Evolutionary conservation across 2,888 invertebrate genomes (phyloP).

Genomic region (Lasius fuliginosus): DNA sequence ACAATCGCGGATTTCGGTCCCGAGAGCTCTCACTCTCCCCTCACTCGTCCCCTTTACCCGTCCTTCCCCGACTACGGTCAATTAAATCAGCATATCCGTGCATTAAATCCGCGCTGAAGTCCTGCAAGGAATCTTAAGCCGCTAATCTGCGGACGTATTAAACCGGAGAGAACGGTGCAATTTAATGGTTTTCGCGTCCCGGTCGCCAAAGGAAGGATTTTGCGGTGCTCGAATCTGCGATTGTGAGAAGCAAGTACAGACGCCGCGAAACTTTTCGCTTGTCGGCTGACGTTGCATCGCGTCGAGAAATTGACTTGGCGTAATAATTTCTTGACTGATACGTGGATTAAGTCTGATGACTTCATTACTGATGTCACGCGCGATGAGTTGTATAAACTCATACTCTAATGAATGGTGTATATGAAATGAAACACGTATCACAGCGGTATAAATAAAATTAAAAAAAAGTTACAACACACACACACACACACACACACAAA

Average conservation of each 20-base stretch:
- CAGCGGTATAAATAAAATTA: not conserved
- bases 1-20: constrained; percentile 31
- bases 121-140: constrained; percentile 46
- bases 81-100: constrained; percentile 58
- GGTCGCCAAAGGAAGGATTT: not conserved
- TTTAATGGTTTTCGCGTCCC: constrained; percentile 33
- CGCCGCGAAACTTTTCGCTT: constrained; percentile 4
- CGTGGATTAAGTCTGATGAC: not conserved
- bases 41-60: not conserved
- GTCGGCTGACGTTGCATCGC: not conserved
- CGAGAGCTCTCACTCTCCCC: not conserved
- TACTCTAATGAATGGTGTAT: not conserved
- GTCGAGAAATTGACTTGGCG: not conserved
- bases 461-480: not conserved
- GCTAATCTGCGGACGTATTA: constrained; percentile 39
- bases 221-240: not conserved
- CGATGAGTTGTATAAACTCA: not conserved
- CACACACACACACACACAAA: no score
- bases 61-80: constrained; percentile 32
- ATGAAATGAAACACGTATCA: not conserved
- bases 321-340: not conserved
- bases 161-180: constrained; percentile 37
- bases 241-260: not conserved
- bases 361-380: not conserved
- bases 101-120: constrained; percentile 15